These are phyloP conservation scores for Drosophila murphyi DNA, from an alignment of 1,140 invertebrate genomes.

Conservation along the genomic window DNA sequence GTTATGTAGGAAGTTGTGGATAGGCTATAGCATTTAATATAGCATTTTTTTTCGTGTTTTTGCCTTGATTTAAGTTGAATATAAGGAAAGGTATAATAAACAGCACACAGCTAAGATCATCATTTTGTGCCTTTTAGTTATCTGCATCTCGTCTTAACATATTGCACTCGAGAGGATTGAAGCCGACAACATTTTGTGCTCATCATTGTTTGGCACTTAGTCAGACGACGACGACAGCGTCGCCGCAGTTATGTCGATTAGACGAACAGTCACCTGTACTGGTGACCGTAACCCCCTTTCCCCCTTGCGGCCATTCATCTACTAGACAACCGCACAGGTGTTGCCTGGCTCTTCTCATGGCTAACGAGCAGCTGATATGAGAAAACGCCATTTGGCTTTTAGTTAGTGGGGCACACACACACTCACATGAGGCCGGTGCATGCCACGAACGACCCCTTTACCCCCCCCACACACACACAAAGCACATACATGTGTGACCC, in stretches of 20 bases:
- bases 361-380: slow-evolving; percentile 79
- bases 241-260: slow-evolving; percentile 69
- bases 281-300: slow-evolving; percentile 13
- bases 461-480: background rate
- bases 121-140: background rate
- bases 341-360: slow-evolving; percentile 29
- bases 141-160: slow-evolving; percentile 2
- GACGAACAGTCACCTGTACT: slow-evolving; percentile 55
- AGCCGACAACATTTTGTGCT: slow-evolving; percentile 50
- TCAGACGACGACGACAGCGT: slow-evolving; percentile 46
- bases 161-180: slow-evolving; percentile 17
- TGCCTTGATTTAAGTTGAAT: slow-evolving; percentile 1
- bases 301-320: background rate
- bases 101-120: background rate
- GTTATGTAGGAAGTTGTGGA: no score
- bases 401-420: slow-evolving; percentile 39
- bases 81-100: background rate
- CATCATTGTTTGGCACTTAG: slow-evolving; percentile 80
- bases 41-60: background rate
- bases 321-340: slow-evolving; percentile 3
- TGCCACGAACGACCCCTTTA: slow-evolving; percentile 9
- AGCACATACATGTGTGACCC: background rate
- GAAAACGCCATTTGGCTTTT: slow-evolving; percentile 77
- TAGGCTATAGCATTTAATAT: background rate
- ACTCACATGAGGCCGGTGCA: slow-evolving; percentile 23